Base-by-base conservation (phyloP, 2,113 vertebrate genomes). In the Macroglossus sobrinus region DNA sequence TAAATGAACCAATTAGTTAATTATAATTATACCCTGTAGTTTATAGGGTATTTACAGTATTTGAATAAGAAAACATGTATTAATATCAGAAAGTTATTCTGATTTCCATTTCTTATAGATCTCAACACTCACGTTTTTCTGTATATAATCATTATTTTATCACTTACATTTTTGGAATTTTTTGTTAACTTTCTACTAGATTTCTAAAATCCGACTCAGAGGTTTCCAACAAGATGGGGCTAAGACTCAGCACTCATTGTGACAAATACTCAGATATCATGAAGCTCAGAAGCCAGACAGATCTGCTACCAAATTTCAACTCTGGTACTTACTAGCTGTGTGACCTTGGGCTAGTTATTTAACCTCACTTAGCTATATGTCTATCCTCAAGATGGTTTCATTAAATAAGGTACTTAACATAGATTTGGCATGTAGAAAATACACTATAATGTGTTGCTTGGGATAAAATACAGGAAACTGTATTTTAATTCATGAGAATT, bases 1-100 rank as follows among this genome's bases (percentile, higher is more conserved):
- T 76, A 93, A 97, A 82, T 71, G 38, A 72, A 81, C 10, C 55
- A 94, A 45, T 28, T 93, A 68, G 8, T 63, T 76, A 75, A 72
- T 71, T 81, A 2, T n/a, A n/a, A n/a, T n/a, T n/a, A n/a, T n/a
- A n/a, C n/a, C n/a, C n/a, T n/a, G n/a, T n/a, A 61, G 2, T 59
- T 80, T 89, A 61, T 53, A 64, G 28, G 21, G 14, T 81, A 68
- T 24, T 85, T 63, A 47, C n/a, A 45, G 19, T n/a, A 80, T 75
- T 89, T 79, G 19, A 80, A 68, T 85, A 53, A 84, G 7, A 74
- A 85, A 80, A 33, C 19, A 26, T 18, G 0, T 47, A 43, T 74
- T 88, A 30, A 9, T 35, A 3, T 66, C 47, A 74, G 30, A 15
- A 97, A 80, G n/a, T 22, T 53, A 50, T n/a, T 64, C 33, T 84